These are phyloP conservation scores for Drosophila athabasca DNA, from an alignment of 1,140 invertebrate species.

Conservation along the genomic window DNA sequence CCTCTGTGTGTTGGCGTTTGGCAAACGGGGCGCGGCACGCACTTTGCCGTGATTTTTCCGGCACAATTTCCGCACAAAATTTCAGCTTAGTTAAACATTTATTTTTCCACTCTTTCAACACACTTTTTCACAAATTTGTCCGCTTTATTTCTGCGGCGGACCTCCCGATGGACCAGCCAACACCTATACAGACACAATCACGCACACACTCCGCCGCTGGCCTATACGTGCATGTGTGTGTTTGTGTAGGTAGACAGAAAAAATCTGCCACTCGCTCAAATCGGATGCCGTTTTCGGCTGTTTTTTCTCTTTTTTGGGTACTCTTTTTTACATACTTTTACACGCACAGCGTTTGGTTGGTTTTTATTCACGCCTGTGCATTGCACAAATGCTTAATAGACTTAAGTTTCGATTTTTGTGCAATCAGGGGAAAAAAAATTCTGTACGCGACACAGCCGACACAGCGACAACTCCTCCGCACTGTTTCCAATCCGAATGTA, in stretches of 20 bases:
- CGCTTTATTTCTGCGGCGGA: slow-evolving; percentile 36
- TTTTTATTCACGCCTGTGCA: slow-evolving; percentile 45
- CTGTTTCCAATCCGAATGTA: too few species aligned
- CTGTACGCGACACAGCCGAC: too few species aligned
- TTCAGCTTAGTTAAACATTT: slow-evolving; percentile 21
- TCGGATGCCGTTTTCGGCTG: background rate
- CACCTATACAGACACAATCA: slow-evolving; percentile 40
- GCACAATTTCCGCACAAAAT: slow-evolving; percentile 34
- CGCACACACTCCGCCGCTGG: slow-evolving; percentile 31
- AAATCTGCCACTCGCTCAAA: slow-evolving; percentile 70
- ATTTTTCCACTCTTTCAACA: slow-evolving; percentile 13
- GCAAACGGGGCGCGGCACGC: slow-evolving; percentile 72
- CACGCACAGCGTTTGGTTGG: slow-evolving; percentile 53
- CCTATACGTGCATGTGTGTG: slow-evolving; percentile 59
- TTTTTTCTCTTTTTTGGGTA: slow-evolving; percentile 41
- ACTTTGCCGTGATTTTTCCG: slow-evolving; percentile 48
- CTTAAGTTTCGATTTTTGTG: too few species aligned
- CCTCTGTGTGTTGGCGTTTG: slow-evolving; percentile 43
- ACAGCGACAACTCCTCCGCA: too few species aligned
- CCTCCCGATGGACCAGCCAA: slow-evolving; percentile 29
- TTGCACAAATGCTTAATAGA: slow-evolving; percentile 51
- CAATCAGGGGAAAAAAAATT: background rate
- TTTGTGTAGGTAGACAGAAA: slow-evolving; percentile 78
- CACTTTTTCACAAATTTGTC: slow-evolving; percentile 31
- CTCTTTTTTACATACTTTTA: slow-evolving; percentile 54